A percentile compares a stretch with the other conserved stretches of the same genome.
phyloP scores from a whole-genome alignment of 2,113 vertebrate genomes.

The Melanerpes aurifrons region DNA sequence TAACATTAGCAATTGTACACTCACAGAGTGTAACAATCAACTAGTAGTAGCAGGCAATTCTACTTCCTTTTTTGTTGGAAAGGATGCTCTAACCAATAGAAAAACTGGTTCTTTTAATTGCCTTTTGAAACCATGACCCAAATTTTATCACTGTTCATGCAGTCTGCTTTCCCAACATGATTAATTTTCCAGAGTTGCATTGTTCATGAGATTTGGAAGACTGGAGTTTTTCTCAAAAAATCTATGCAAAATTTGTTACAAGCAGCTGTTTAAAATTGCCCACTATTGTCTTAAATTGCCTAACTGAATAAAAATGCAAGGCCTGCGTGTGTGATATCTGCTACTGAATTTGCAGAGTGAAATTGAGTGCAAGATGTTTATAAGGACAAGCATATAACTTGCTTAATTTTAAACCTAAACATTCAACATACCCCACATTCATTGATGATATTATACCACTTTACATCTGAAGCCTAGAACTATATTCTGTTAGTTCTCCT shows the following conservation, averaged over 20 bases:
- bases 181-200: background rate
- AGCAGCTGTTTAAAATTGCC: background rate
- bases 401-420: background rate
- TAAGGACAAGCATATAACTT: background rate
- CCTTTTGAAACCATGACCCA: background rate
- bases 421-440: background rate
- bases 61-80: background rate
- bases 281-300: background rate
- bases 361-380: background rate
- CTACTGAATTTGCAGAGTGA: background rate
- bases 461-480: background rate
- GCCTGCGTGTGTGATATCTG: background rate
- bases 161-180: background rate
- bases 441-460: background rate
- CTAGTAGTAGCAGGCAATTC: background rate
- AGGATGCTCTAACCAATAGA: background rate
- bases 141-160: background rate
- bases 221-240: background rate
- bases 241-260: background rate
- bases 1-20: background rate
- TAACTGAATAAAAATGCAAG: background rate
- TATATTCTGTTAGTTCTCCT: background rate
- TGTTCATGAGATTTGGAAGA: background rate
- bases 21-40: background rate
- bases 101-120: background rate